Conservation (phyloP, 2,797 vertebrate species). For the Enteromius viviparus region DNA sequence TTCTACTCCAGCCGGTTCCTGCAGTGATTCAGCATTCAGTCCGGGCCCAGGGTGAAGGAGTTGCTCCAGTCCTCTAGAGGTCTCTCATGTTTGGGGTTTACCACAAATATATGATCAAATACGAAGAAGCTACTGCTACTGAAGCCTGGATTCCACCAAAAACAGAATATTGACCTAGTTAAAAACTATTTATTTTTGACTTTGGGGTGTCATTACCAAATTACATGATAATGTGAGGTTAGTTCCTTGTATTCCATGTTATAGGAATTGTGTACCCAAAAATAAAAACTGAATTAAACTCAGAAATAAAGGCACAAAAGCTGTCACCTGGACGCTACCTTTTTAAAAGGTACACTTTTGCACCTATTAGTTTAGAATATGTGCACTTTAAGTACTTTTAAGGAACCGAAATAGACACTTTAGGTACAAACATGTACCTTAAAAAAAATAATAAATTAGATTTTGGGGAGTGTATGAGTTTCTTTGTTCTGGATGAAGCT, state of each 20-base stretch:
- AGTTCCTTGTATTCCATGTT: background rate
- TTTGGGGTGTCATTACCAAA: background rate
- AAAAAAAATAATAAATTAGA: too few relatives aligned
- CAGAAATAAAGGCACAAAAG: too few relatives aligned
- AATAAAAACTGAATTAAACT: too few relatives aligned
- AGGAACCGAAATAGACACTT: too few relatives aligned
- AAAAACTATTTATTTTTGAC: background rate
- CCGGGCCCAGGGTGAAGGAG: too few relatives aligned
- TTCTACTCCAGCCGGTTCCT: background rate
- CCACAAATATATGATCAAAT: background rate
- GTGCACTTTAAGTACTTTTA: too few relatives aligned
- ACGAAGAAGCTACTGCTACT: background rate
- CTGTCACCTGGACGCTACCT: too few relatives aligned
- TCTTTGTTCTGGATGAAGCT: background rate
- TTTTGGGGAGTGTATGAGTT: too few relatives aligned
- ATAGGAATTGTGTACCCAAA: too few relatives aligned
- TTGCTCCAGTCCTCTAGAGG: slow-evolving; percentile 25
- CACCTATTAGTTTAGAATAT: too few relatives aligned
- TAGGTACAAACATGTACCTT: too few relatives aligned
- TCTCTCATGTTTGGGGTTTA: background rate
- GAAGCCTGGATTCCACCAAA: background rate
- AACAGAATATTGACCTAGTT: background rate
- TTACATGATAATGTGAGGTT: background rate
- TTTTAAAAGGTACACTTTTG: too few relatives aligned
- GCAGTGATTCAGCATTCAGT: slow-evolving; percentile 8